phyloP scores from a whole-genome alignment of 2,888 invertebrate genomes.

The Drepanosiphum platanoidis region DNA sequence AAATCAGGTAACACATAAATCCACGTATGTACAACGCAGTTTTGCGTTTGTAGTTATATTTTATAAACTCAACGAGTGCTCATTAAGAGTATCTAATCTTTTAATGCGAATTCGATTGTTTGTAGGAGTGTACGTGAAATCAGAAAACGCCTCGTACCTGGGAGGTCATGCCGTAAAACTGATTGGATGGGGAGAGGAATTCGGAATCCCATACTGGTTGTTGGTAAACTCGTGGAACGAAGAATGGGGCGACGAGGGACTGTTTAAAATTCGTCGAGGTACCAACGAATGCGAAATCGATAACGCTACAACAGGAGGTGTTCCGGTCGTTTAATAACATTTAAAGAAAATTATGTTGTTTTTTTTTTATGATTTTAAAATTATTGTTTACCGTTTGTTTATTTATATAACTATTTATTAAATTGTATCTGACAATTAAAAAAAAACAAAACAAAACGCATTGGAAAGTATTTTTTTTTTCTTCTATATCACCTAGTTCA shows the following conservation, averaged over 20 bases:
- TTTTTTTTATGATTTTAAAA: too few species aligned
- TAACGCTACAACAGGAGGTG: conserved; percentile 19
- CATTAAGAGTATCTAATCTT: neutral
- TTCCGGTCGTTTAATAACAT: neutral
- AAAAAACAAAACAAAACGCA: too few species aligned
- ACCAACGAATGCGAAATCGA: conserved; percentile 44
- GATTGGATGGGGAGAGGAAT: conserved; percentile 39
- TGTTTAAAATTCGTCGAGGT: conserved; percentile 38
- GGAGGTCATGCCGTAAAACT: conserved; percentile 30
- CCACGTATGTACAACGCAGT: neutral
- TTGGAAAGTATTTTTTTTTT: too few species aligned
- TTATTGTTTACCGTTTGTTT: too few species aligned
- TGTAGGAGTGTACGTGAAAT: conserved; percentile 12
- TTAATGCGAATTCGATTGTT: neutral
- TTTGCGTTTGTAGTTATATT: neutral
- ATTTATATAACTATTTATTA: too few species aligned
- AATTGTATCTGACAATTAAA: too few species aligned
- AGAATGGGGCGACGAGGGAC: conserved; percentile 12
- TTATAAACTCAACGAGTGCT: neutral
- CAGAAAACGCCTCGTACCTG: conserved; percentile 17
- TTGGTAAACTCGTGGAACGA: conserved; percentile 26
- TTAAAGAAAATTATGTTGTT: neutral
- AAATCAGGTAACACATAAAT: conserved; percentile 75
- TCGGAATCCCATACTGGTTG: conserved; percentile 14
- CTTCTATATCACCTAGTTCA: too few species aligned